Percentiles rank a stretch among this genome's conserved stretches.
Evolutionary conservation across 2,113 vertebrate genomes (phyloP).

Genomic region (Cichladusa arquata): DNA sequence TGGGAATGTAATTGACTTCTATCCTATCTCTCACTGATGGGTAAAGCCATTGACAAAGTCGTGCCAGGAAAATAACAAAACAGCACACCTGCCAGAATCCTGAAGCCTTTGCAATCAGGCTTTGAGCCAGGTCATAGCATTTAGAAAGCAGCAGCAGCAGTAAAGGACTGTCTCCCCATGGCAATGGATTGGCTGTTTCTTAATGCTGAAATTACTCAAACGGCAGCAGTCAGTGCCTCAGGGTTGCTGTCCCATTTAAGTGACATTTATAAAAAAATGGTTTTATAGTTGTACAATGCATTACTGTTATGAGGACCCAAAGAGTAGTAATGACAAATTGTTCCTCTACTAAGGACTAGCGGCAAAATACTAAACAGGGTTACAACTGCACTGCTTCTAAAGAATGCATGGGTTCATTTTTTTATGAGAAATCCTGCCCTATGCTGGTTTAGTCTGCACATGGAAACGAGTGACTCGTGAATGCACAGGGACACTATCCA

Average conservation of each 20-base stretch:
- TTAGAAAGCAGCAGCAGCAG: neutral
- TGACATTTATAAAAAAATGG: neutral
- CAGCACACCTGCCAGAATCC: neutral
- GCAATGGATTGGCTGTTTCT: neutral
- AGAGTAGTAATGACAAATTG: neutral
- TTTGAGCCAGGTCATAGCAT: neutral
- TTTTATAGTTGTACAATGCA: neutral
- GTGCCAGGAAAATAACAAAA: neutral
- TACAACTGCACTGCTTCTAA: neutral
- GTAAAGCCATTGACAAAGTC: neutral
- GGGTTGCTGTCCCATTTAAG: neutral
- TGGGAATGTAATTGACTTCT: neutral
- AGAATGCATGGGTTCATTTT: neutral
- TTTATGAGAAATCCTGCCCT: neutral
- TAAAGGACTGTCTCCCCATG: neutral
- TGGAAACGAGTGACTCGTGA: neutral
- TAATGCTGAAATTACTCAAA: neutral
- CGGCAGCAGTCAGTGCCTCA: neutral
- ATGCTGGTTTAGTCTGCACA: neutral
- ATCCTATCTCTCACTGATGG: neutral
- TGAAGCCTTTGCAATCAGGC: neutral
- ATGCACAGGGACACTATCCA: neutral
- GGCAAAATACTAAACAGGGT: neutral
- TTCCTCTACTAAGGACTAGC: neutral
- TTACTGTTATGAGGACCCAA: neutral